A percentile compares a stretch with the other conserved stretches of the same genome.
phyloP scores from a whole-genome alignment of 64 coral and sea anemone species.

The Stichodactyla helianthus region DNA sequence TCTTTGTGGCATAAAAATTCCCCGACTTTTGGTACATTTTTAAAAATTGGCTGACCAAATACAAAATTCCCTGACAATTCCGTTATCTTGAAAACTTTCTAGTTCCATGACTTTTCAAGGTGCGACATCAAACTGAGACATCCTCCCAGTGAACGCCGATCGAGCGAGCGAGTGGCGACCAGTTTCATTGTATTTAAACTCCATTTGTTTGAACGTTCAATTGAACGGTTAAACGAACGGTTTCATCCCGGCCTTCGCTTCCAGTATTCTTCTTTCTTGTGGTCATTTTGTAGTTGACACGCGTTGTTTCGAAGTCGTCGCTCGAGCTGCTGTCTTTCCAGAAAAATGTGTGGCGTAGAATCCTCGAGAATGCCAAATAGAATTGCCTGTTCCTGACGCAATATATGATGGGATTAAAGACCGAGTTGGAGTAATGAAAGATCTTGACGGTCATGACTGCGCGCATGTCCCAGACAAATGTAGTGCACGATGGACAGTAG shows the following conservation, averaged over 20 bases:
- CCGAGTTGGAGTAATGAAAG: conserved; percentile 83
- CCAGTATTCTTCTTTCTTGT: background rate
- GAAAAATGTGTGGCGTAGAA: conserved; percentile 25
- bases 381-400: conserved; percentile 70
- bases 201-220: background rate
- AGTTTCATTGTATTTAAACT: background rate
- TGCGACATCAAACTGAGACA: too few species aligned
- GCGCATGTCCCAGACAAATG: conserved; percentile 58
- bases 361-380: conserved; percentile 58
- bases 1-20: too few species aligned
- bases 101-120: too few species aligned
- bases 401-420: conserved; percentile 76
- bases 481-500: conserved; percentile 47
- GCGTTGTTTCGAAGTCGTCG: background rate
- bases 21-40: too few species aligned
- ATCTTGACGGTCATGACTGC: conserved; percentile 70
- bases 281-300: background rate
- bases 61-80: too few species aligned
- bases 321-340: background rate
- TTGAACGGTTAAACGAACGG: background rate
- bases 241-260: background rate
- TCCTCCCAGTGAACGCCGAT: too few species aligned
- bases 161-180: too few species aligned
- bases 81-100: too few species aligned
- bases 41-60: too few species aligned